Evolutionary conservation across 2,888 invertebrate genomes (phyloP).

Genomic region (Campaea margaritaria): DNA sequence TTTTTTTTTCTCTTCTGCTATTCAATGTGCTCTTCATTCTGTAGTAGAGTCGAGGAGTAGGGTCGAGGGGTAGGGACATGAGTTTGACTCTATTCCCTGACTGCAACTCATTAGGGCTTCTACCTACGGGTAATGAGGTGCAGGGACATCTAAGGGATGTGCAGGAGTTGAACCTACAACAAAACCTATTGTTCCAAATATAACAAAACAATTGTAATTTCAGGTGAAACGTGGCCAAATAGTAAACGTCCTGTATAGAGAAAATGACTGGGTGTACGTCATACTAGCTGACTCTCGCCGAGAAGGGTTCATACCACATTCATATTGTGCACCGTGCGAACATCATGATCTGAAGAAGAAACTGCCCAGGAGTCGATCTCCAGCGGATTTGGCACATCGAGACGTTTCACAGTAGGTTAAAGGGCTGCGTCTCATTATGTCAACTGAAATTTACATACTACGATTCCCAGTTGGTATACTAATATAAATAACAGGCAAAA

Average conservation of each 20-base stretch:
- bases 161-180: too few species aligned
- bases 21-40: too few species aligned
- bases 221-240: conserved; percentile 94
- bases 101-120: too few species aligned
- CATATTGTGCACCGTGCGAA: conserved; percentile 96
- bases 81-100: too few species aligned
- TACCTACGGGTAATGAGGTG: too few species aligned
- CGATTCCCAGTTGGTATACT: too few species aligned
- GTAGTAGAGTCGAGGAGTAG: too few species aligned
- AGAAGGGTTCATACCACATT: conserved; percentile 98
- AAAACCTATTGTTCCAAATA: background rate
- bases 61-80: too few species aligned
- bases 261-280: conserved; percentile 99
- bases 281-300: conserved; percentile 94
- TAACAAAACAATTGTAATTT: conserved; percentile 37
- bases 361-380: conserved; percentile 89
- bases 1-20: too few species aligned
- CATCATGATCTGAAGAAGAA: conserved; percentile 95
- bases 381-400: conserved; percentile 83
- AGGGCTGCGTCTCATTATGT: background rate
- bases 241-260: conserved; percentile 97
- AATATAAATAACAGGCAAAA: too few species aligned
- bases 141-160: too few species aligned
- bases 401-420: conserved; percentile 85
- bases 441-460: too few species aligned